These are phyloP conservation scores for Cataglyphis hispanica DNA, from an alignment of 1,140 invertebrate genomes.

Conservation along the genomic window DNA sequence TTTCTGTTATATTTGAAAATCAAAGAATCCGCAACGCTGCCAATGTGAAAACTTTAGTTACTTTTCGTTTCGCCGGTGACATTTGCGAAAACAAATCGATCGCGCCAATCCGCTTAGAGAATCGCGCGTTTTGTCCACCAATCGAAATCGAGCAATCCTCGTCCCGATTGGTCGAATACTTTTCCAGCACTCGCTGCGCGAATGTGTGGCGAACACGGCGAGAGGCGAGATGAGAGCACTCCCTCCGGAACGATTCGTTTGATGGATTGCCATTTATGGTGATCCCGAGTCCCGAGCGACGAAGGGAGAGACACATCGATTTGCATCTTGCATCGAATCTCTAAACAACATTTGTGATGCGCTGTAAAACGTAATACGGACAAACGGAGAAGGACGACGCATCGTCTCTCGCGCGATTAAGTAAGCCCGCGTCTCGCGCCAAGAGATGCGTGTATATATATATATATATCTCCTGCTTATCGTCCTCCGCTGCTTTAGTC, in stretches of 20 bases:
- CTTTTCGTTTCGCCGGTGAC: neutral
- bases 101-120: neutral
- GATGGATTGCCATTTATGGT: slow-evolving; percentile 85
- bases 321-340: slow-evolving; percentile 32
- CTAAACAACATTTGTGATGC: slow-evolving; percentile 75
- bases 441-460: no score
- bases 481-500: neutral
- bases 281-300: slow-evolving; percentile 78
- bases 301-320: slow-evolving; percentile 68
- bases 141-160: neutral
- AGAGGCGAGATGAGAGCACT: neutral
- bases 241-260: slow-evolving; percentile 54
- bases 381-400: slow-evolving; percentile 31
- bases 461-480: neutral
- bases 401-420: slow-evolving; percentile 14
- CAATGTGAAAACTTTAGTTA: neutral
- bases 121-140: neutral
- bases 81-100: neutral
- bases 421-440: slow-evolving; percentile 30
- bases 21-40: neutral
- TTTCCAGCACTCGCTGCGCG: neutral
- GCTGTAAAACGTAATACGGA: slow-evolving; percentile 37
- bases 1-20: no score
- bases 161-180: neutral
- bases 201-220: no score